Evolutionary conservation across 2,888 invertebrate genomes (phyloP).

Genomic region (Callimorpha dominula): DNA sequence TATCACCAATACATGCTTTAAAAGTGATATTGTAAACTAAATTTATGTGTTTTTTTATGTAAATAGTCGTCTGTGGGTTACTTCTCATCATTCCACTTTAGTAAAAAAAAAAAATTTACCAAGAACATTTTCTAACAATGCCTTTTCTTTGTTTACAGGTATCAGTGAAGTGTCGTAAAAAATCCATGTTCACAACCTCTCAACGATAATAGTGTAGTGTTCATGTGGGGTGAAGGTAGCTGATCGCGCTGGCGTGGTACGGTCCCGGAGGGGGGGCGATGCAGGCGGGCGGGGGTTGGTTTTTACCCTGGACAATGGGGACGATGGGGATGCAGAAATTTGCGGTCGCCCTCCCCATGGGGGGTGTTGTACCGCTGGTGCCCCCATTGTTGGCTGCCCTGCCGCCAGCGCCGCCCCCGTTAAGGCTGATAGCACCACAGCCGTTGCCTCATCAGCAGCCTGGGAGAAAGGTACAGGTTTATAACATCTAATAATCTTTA

Average conservation of each 20-base stretch:
- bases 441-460: slow-evolving; percentile 72
- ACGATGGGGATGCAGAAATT: slow-evolving; percentile 84
- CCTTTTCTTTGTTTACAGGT: slow-evolving; percentile 72
- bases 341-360: slow-evolving; percentile 83
- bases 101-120: not conserved
- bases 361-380: slow-evolving; percentile 78
- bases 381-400: slow-evolving; percentile 79
- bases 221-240: slow-evolving; percentile 70
- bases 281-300: slow-evolving; percentile 83
- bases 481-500: not conserved
- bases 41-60: too few relatives aligned
- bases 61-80: not conserved
- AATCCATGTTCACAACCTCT: slow-evolving; percentile 44
- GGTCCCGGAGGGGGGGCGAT: slow-evolving; percentile 79
- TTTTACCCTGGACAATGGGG: slow-evolving; percentile 83
- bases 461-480: slow-evolving; percentile 73
- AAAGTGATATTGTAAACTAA: too few relatives aligned
- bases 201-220: slow-evolving; percentile 64
- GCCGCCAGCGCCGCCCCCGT: slow-evolving; percentile 75
- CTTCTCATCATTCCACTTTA: not conserved
- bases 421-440: slow-evolving; percentile 80
- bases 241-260: slow-evolving; percentile 86
- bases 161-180: slow-evolving; percentile 68
- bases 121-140: not conserved
- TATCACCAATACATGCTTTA: too few relatives aligned